phyloP scores from a whole-genome alignment of 1,140 invertebrate genomes.

The Linepithema humile region DNA sequence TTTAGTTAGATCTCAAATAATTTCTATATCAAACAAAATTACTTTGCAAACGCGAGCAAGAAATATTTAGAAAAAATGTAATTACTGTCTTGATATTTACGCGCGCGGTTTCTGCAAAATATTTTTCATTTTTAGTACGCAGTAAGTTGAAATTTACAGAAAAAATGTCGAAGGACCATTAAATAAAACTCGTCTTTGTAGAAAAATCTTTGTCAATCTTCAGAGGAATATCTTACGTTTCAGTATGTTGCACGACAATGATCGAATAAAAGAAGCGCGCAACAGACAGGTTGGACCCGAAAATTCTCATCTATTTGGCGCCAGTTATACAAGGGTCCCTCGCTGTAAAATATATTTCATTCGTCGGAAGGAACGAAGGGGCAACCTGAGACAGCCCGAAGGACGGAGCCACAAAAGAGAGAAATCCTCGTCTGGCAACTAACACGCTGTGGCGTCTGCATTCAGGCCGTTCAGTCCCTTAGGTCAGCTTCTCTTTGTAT shows the following conservation, averaged over 20 bases:
- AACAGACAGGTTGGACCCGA: background rate
- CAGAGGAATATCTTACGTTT: too few species aligned
- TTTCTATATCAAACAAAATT: too few species aligned
- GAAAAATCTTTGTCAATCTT: slow-evolving; percentile 16
- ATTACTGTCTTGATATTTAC: too few species aligned
- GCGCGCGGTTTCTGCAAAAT: too few species aligned
- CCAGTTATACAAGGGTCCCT: slow-evolving; percentile 55
- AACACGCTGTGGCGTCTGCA: slow-evolving; percentile 66
- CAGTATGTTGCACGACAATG: too few species aligned
- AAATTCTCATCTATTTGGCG: slow-evolving; percentile 62
- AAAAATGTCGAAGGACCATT: too few species aligned
- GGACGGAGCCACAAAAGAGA: slow-evolving; percentile 75
- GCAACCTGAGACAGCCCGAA: slow-evolving; percentile 46
- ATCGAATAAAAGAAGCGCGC: too few species aligned
- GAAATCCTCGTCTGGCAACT: slow-evolving; percentile 75
- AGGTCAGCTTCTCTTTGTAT: slow-evolving; percentile 43
- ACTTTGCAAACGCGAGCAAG: too few species aligned
- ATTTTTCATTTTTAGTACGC: too few species aligned
- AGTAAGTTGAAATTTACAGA: too few species aligned
- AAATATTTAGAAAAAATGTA: too few species aligned
- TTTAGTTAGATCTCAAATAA: too few species aligned
- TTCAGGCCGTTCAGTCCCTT: slow-evolving; percentile 59
- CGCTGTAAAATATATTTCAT: slow-evolving; percentile 65
- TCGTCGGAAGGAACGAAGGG: slow-evolving; percentile 31
- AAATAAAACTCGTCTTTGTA: background rate